These are phyloP conservation scores for Halcyon leucocephala DNA, from an alignment of 2,797 vertebrate species.

Conservation along the genomic window DNA sequence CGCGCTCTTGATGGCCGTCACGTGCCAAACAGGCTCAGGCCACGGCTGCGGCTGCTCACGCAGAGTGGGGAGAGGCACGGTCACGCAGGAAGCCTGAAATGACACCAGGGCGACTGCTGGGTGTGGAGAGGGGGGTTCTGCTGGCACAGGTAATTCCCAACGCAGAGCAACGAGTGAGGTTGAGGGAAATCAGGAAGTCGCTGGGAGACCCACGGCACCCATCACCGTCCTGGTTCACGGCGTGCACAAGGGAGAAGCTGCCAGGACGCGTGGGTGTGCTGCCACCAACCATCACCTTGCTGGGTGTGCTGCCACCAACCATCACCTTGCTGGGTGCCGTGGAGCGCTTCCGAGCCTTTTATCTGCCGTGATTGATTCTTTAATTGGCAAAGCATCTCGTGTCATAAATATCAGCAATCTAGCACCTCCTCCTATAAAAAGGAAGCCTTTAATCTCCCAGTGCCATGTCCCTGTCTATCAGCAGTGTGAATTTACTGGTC, in stretches of 20 bases:
- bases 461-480: not conserved
- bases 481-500: rapidly evolving
- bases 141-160: not conserved
- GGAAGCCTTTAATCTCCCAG: not conserved
- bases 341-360: not conserved
- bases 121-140: not conserved
- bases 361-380: constrained; percentile 1
- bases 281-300: not conserved
- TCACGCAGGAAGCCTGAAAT: rapidly evolving
- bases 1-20: rapidly evolving
- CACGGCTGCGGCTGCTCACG: not conserved
- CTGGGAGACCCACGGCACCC: not conserved
- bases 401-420: not conserved
- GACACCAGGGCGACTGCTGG: not conserved
- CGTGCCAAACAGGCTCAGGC: not conserved
- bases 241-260: not conserved
- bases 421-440: constrained; percentile 12
- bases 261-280: rapidly evolving
- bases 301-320: not conserved
- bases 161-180: rapidly evolving
- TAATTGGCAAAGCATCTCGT: not conserved
- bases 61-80: not conserved
- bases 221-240: rapidly evolving
- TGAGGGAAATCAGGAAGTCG: rapidly evolving
- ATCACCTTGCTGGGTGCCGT: rapidly evolving